Evolutionary conservation across 2,888 invertebrate species (phyloP).

Genomic region (Acrobasis repandana): DNA sequence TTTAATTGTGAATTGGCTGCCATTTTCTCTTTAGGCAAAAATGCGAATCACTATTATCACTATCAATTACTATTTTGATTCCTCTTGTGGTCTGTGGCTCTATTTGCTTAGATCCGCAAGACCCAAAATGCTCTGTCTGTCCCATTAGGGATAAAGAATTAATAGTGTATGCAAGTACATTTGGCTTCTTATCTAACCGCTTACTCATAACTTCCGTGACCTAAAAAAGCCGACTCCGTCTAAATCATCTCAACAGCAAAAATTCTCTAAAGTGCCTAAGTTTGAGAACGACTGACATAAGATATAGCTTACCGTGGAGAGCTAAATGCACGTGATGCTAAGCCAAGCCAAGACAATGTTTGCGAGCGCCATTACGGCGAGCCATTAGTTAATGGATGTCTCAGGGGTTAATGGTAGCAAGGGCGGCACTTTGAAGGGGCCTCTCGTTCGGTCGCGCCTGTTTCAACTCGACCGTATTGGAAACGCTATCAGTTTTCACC

Average conservation of each 20-base stretch:
- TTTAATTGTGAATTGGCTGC: too few species aligned
- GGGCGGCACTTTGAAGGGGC: conserved; percentile 44
- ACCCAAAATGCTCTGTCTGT: too few species aligned
- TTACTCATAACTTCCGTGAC: conserved; percentile 1
- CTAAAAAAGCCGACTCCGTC: conserved; percentile 2
- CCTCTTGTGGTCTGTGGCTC: too few species aligned
- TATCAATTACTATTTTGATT: too few species aligned
- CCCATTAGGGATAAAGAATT: too few species aligned
- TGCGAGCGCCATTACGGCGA: conserved; percentile 54
- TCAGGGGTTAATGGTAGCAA: conserved; percentile 51
- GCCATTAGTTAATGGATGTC: conserved; percentile 73
- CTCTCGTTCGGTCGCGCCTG: conserved; percentile 26
- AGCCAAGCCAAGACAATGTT: conserved; percentile 51
- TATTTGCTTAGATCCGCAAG: too few species aligned
- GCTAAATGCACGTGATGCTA: conserved; percentile 46
- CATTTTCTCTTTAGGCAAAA: too few species aligned
- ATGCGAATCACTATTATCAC: too few species aligned
- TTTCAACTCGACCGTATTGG: conserved; percentile 15
- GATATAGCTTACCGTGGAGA: conserved; percentile 34
- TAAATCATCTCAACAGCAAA: conserved; percentile 13
- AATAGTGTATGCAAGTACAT: too few species aligned
- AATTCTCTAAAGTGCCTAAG: conserved; percentile 8
- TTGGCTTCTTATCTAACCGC: too few species aligned
- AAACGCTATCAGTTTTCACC: conserved; percentile 28
- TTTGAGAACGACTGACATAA: conserved; percentile 26